phyloP scores from a whole-genome alignment of 2,113 vertebrate genomes.

The Channa argus region DNA sequence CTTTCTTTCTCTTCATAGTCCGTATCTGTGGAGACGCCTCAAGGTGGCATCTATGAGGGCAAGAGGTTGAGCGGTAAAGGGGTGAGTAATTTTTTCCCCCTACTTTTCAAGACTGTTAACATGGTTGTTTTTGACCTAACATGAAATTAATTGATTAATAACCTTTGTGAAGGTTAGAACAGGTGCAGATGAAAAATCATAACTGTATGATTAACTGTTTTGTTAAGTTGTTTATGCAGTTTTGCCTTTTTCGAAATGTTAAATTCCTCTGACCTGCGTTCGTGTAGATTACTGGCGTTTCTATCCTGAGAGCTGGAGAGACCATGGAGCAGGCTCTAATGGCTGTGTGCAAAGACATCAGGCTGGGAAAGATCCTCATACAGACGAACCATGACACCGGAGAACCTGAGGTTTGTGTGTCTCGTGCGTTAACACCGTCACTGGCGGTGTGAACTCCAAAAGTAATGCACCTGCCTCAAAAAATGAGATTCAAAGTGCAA shows the following conservation, averaged over 20 bases:
- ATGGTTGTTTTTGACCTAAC: too few species aligned
- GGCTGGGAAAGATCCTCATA: conserved; percentile 93
- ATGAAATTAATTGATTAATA: too few species aligned
- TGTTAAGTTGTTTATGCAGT: too few species aligned
- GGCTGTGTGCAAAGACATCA: conserved; percentile 92
- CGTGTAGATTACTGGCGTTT: conserved; percentile 89
- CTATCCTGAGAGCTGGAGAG: conserved; percentile 91
- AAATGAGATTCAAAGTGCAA: too few species aligned
- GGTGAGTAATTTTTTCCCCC: conserved; percentile 72
- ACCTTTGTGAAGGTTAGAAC: too few species aligned
- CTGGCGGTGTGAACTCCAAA: background rate
- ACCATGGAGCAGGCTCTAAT: conserved; percentile 94
- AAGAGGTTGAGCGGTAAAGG: conserved; percentile 88
- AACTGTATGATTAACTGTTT: too few species aligned
- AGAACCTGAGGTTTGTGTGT: conserved; percentile 80
- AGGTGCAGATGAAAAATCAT: too few species aligned
- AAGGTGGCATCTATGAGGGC: conserved; percentile 88
- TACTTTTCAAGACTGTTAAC: too few species aligned
- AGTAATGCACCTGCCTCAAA: background rate
- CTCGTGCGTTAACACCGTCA: background rate
- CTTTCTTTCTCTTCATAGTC: conserved; percentile 73
- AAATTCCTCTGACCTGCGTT: background rate
- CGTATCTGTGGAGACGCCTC: conserved; percentile 90
- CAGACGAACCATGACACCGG: conserved; percentile 93
- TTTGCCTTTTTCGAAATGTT: too few species aligned